Conservation (phyloP, 2,888 invertebrate species). For the Aelia acuminata region DNA sequence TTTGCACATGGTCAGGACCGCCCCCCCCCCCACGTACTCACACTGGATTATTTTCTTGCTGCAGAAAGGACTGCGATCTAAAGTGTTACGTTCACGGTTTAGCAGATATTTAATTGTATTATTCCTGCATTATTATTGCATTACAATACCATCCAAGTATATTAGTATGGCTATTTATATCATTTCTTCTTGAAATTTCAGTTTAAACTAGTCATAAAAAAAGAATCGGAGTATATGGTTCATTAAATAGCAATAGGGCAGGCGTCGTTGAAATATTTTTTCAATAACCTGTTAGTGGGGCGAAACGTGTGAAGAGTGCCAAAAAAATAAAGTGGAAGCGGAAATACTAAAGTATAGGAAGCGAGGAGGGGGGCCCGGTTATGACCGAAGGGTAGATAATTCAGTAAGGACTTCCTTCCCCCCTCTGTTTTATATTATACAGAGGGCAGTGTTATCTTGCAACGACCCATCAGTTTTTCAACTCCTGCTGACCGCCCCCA, state of each 20-base stretch:
- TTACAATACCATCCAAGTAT: too few relatives aligned
- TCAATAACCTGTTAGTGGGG: constrained; percentile 24
- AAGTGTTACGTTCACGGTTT: too few relatives aligned
- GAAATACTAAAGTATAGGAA: constrained; percentile 46
- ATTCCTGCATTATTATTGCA: too few relatives aligned
- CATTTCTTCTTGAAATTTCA: too few relatives aligned
- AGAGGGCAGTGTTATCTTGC: constrained; percentile 38
- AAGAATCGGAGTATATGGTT: not conserved
- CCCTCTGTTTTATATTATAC: constrained; percentile 53
- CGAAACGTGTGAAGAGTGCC: constrained; percentile 17
- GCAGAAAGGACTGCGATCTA: too few relatives aligned
- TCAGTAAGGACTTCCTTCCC: constrained; percentile 57
- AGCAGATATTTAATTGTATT: too few relatives aligned
- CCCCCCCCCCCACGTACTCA: too few relatives aligned
- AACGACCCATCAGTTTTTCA: constrained; percentile 33
- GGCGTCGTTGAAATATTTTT: not conserved
- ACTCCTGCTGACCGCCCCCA: constrained; percentile 17
- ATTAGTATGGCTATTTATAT: too few relatives aligned
- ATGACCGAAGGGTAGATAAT: constrained; percentile 56
- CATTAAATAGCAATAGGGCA: not conserved
- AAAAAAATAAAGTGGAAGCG: constrained; percentile 24
- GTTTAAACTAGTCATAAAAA: too few relatives aligned
- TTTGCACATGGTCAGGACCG: too few relatives aligned
- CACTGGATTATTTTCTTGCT: too few relatives aligned
- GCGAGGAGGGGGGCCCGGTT: constrained; percentile 36